These are phyloP conservation scores for Apodemia duryi DNA, from an alignment of 2,888 invertebrate genomes.

Conservation along the genomic window DNA sequence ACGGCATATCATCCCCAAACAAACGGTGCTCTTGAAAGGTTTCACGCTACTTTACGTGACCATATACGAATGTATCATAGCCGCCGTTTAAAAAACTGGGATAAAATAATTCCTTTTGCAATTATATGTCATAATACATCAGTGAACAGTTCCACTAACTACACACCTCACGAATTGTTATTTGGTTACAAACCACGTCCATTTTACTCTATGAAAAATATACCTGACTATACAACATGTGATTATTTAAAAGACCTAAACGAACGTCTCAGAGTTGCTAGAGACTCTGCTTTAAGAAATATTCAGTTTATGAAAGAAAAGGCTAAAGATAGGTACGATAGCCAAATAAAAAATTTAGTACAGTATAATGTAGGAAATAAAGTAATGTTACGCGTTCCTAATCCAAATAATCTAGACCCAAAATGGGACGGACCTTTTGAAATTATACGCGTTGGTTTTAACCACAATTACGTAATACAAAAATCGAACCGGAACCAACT, in stretches of 20 bases:
- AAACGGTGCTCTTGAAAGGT: slow-evolving; percentile 39
- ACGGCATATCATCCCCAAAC: slow-evolving; percentile 43
- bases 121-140: slow-evolving; percentile 42
- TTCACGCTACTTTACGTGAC: slow-evolving; percentile 39
- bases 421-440: slow-evolving; percentile 41
- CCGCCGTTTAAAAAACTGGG: slow-evolving; percentile 34
- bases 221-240: slow-evolving; percentile 32
- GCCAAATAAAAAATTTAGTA: slow-evolving; percentile 34
- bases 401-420: slow-evolving; percentile 38
- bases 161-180: slow-evolving; percentile 39
- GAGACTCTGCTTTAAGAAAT: slow-evolving; percentile 35
- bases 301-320: slow-evolving; percentile 38
- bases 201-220: slow-evolving; percentile 34
- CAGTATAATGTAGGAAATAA: slow-evolving; percentile 17
- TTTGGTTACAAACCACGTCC: slow-evolving; percentile 40
- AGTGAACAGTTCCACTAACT: slow-evolving; percentile 37
- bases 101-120: slow-evolving; percentile 40
- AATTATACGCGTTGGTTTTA: slow-evolving; percentile 33
- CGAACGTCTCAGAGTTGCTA: slow-evolving; percentile 32
- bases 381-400: slow-evolving; percentile 33
- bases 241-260: slow-evolving; percentile 39
- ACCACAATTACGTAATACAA: slow-evolving; percentile 28
- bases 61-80: slow-evolving; percentile 40
- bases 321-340: slow-evolving; percentile 39
- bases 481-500: slow-evolving; percentile 28